Percentiles rank a stretch among this genome's conserved stretches.
These are phyloP conservation scores for Pollenia labialis DNA, from an alignment of 2,888 invertebrate species.

Conservation along the genomic window DNA sequence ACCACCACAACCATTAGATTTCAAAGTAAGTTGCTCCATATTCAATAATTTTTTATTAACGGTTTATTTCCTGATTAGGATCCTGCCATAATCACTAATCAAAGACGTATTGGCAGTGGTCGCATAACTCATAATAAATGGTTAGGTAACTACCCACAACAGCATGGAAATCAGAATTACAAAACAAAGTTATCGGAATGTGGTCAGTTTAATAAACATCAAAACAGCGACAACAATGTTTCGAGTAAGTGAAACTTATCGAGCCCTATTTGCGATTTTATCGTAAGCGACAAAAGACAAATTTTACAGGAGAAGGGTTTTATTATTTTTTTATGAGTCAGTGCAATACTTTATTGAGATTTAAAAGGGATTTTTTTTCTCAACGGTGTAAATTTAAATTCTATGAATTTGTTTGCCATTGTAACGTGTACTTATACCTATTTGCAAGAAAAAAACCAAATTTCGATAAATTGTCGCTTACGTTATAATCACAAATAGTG, in stretches of 20 bases:
- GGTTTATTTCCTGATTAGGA: conserved; percentile 74
- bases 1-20: conserved; percentile 78
- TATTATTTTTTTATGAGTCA: too few relatives aligned
- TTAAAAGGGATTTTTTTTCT: too few relatives aligned
- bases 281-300: too few relatives aligned
- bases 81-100: conserved; percentile 79
- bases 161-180: conserved; percentile 70
- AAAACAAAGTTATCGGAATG: conserved; percentile 36
- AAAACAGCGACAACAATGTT: conserved; percentile 42
- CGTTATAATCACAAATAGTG: too few relatives aligned
- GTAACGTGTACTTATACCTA: too few relatives aligned
- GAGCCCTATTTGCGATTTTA: too few relatives aligned
- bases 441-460: too few relatives aligned
- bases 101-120: conserved; percentile 82
- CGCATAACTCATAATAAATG: conserved; percentile 81
- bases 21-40: conserved; percentile 76
- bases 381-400: too few relatives aligned
- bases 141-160: conserved; percentile 75
- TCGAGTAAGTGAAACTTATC: conserved; percentile 27
- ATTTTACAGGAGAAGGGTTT: too few relatives aligned
- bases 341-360: too few relatives aligned
- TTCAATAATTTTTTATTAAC: not conserved
- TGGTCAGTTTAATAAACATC: conserved; percentile 15
- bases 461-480: too few relatives aligned
- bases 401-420: too few relatives aligned